phyloP scores from a whole-genome alignment of 2,888 invertebrate species.

The Gastrophysa polygoni region DNA sequence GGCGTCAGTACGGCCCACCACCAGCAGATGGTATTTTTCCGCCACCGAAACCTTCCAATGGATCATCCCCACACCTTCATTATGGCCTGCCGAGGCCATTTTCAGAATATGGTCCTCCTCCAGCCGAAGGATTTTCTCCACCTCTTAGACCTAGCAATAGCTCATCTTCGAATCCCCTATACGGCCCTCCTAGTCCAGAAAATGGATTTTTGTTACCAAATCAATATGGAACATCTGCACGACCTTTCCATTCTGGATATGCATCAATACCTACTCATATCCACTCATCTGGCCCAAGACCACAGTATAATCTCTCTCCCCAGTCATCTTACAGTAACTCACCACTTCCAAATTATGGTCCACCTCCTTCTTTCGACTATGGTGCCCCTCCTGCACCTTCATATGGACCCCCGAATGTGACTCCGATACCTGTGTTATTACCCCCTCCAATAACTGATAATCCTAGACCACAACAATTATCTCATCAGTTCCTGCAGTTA shows the following conservation, averaged over 20 bases:
- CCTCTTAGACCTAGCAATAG: conserved; percentile 2
- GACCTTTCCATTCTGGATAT: conserved; percentile 25
- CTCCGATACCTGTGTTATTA: conserved; percentile 8
- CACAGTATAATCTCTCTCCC: not conserved
- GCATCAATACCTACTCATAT: conserved; percentile 29
- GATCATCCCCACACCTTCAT: conserved; percentile 13
- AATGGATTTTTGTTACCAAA: no score
- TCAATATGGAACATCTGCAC: conserved; percentile 30
- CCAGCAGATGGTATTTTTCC: conserved; percentile 11
- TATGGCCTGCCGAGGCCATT: conserved; percentile 34
- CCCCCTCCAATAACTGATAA: conserved; percentile 6
- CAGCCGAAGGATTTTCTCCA: conserved; percentile 38
- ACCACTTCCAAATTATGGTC: conserved; percentile 21
- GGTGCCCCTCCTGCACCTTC: conserved; percentile 28
- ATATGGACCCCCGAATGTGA: conserved; percentile 12
- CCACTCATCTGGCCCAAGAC: not conserved
- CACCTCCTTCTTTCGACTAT: conserved; percentile 25
- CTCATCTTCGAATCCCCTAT: not conserved
- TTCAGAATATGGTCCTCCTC: conserved; percentile 17
- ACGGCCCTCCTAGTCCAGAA: conserved; percentile 14
- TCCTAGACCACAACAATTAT: not conserved
- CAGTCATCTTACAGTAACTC: not conserved
- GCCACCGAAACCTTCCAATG: not conserved
- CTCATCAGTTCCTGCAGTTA: not conserved
- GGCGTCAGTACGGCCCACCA: conserved; percentile 41